Evolutionary conservation across 92 coral and sea anemone species (phyloP).

Genomic region (Epizoanthus scotinus): DNA sequence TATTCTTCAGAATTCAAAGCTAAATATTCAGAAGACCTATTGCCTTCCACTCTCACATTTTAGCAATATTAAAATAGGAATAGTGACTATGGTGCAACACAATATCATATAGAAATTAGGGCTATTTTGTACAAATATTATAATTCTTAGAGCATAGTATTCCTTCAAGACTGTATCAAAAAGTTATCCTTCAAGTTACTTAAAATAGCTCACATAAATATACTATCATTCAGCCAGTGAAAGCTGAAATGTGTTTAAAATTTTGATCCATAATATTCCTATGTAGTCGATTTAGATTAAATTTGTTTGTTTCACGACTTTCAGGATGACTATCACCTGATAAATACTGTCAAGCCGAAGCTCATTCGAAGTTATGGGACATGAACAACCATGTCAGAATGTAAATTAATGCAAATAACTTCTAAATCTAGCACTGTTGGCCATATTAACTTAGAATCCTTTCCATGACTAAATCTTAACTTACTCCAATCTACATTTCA

Average conservation of each 20-base stretch:
- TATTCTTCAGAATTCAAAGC: conserved; percentile 65
- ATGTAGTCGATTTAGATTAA: conserved; percentile 47
- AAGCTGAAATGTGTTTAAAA: conserved; percentile 64
- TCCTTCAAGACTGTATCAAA: conserved; percentile 87
- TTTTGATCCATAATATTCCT: conserved; percentile 48
- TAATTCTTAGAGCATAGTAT: conserved; percentile 87
- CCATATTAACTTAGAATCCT: conserved; percentile 41
- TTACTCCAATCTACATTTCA: conserved; percentile 37
- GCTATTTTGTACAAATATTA: conserved; percentile 99
- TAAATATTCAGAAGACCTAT: conserved; percentile 76
- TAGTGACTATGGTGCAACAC: conserved; percentile 94
- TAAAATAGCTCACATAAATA: conserved; percentile 97
- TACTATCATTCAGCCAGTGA: conserved; percentile 78
- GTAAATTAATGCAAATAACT: conserved; percentile 54
- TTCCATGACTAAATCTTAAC: conserved; percentile 43
- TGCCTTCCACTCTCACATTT: conserved; percentile 57
- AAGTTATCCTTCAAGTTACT: conserved; percentile 73
- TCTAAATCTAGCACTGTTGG: conserved; percentile 58
- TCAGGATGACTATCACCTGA: conserved; percentile 40
- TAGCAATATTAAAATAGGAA: conserved; percentile 90
- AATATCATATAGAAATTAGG: conserved; percentile 90
- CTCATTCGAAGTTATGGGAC: conserved; percentile 44
- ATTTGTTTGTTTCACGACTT: conserved; percentile 57
- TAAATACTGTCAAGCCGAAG: conserved; percentile 27
- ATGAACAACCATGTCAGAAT: conserved; percentile 70